These are phyloP conservation scores for Setophaga coronata DNA, from an alignment of 2,113 vertebrate genomes.

Conservation along the genomic window DNA sequence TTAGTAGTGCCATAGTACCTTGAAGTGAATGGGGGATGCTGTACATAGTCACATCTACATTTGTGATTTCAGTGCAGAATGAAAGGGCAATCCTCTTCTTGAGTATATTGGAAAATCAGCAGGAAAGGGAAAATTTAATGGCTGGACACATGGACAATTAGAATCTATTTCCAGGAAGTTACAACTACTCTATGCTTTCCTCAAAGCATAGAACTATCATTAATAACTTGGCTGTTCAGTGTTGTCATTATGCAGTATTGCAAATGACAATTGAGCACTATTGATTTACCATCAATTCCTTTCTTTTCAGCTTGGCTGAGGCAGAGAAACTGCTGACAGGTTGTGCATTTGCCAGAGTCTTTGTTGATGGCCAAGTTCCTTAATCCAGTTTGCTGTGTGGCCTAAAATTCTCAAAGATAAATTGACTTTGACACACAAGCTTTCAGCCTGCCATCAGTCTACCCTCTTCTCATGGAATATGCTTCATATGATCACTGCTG, in stretches of 20 bases:
- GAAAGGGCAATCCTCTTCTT: background rate
- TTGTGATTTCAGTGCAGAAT: background rate
- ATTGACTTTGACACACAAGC: background rate
- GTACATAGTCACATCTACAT: no score
- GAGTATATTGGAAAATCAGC: background rate
- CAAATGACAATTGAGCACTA: constrained; percentile 16
- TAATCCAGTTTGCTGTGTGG: constrained; percentile 42
- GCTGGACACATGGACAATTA: background rate
- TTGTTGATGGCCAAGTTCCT: constrained; percentile 28
- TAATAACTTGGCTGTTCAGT: background rate
- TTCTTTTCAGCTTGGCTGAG: constrained; percentile 30
- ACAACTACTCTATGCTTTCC: background rate
- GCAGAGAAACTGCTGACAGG: constrained; percentile 28
- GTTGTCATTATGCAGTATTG: background rate
- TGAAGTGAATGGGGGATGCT: background rate
- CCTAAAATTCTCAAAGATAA: constrained; percentile 9
- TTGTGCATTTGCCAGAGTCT: background rate
- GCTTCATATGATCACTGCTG: background rate
- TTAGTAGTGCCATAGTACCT: background rate
- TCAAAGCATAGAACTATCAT: background rate
- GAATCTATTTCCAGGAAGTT: background rate
- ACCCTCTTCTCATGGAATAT: background rate
- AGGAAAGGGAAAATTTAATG: background rate
- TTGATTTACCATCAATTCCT: constrained; percentile 43
- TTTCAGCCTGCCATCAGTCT: background rate